phyloP scores from a whole-genome alignment of 2,888 invertebrate species.

The Psococerastis gibbosa region DNA sequence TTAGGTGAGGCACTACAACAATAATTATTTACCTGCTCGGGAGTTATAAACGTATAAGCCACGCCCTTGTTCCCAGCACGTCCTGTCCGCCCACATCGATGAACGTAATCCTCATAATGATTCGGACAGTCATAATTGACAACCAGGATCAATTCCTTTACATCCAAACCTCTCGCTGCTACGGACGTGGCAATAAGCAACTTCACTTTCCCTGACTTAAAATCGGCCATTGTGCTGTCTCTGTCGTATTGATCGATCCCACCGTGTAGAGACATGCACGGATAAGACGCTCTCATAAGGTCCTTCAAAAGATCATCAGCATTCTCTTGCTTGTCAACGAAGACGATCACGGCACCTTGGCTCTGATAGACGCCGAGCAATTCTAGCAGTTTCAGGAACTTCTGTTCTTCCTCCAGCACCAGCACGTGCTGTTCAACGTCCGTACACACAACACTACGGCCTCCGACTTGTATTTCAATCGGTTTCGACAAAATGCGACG shows the following conservation, averaged over 20 bases:
- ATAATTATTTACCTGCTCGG: too few species aligned
- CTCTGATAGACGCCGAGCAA: constrained; percentile 89
- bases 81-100: constrained; percentile 83
- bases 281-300: constrained; percentile 89
- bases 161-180: constrained; percentile 95
- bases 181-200: constrained; percentile 94
- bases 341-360: constrained; percentile 84
- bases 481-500: constrained; percentile 83
- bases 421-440: constrained; percentile 94
- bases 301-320: constrained; percentile 86
- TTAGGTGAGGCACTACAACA: too few species aligned
- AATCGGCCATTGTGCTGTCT: constrained; percentile 93
- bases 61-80: constrained; percentile 89
- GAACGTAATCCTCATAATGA: constrained; percentile 99
- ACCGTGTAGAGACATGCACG: constrained; percentile 93
- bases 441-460: constrained; percentile 89
- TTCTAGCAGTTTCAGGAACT: constrained; percentile 92
- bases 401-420: constrained; percentile 87
- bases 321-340: constrained; percentile 97
- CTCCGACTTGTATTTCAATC: constrained; percentile 93
- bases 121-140: constrained; percentile 99
- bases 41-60: constrained; percentile 93
- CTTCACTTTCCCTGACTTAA: constrained; percentile 86
- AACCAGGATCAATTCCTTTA: constrained; percentile 91
- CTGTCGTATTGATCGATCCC: constrained; percentile 99